Percentiles rank a stretch among this genome's conserved stretches.
phyloP scores from a whole-genome alignment of 1,140 invertebrate genomes.

The Drosophila paulistorum region DNA sequence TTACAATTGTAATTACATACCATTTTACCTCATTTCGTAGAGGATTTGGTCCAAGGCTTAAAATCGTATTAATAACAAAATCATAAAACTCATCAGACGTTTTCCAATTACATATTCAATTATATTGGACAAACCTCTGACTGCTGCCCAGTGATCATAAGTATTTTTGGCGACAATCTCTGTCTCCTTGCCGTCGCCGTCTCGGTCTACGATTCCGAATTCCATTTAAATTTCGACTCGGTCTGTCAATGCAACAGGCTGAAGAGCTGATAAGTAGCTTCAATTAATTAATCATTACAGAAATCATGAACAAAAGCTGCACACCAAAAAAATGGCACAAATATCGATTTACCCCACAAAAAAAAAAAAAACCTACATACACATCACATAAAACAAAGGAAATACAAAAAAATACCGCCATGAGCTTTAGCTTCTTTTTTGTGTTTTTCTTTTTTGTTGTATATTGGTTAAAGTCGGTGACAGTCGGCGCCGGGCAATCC shows the following conservation, averaged over 20 bases:
- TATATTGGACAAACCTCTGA: conserved; percentile 13
- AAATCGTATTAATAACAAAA: conserved; percentile 53
- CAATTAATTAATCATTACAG: conserved; percentile 62
- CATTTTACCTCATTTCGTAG: neutral
- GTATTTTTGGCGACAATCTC: conserved; percentile 17
- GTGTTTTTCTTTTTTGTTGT: neutral
- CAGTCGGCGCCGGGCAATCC: conserved; percentile 60
- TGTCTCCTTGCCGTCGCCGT: conserved; percentile 12
- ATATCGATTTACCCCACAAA: conserved; percentile 55
- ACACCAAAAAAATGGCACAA: conserved; percentile 52
- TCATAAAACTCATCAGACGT: conserved; percentile 29
- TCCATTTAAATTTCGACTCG: neutral
- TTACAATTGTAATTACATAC: neutral
- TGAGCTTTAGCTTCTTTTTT: conserved; percentile 12
- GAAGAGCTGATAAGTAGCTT: conserved; percentile 40
- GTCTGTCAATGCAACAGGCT: conserved; percentile 23
- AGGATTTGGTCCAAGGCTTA: conserved; percentile 31
- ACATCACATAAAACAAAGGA: conserved; percentile 27
- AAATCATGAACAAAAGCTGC: conserved; percentile 46
- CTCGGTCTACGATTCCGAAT: neutral
- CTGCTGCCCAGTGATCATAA: conserved; percentile 5
- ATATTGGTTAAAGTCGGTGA: conserved; percentile 31
- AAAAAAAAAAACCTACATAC: conserved; percentile 18
- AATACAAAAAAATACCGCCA: conserved; percentile 51
- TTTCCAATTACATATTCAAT: conserved; percentile 52